These are phyloP conservation scores for Rhodeus uyekii DNA, from an alignment of 2,797 vertebrate genomes.

Conservation along the genomic window DNA sequence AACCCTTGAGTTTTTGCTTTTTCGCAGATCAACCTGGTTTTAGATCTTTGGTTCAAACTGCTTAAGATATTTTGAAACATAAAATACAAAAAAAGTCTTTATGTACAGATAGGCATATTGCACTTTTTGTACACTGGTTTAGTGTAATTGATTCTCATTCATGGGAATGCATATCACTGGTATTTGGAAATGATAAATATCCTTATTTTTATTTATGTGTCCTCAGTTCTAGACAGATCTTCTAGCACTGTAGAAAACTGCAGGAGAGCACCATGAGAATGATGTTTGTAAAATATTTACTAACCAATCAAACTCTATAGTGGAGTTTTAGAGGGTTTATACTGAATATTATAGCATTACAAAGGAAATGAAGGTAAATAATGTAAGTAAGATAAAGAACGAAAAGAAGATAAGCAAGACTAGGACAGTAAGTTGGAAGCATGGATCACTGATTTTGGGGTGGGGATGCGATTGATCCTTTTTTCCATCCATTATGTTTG, in stretches of 20 bases:
- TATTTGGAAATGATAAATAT: slow-evolving; percentile 30
- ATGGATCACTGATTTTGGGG: neutral
- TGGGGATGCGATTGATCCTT: neutral
- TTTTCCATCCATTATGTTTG: neutral
- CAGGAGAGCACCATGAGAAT: neutral
- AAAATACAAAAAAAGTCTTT: slow-evolving; percentile 37
- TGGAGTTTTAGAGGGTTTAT: slow-evolving; percentile 9
- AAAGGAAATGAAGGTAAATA: slow-evolving; percentile 14
- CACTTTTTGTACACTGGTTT: slow-evolving; percentile 47
- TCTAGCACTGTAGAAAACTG: neutral
- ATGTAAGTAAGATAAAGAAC: neutral
- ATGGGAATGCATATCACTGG: slow-evolving; percentile 18
- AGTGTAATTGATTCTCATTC: slow-evolving; percentile 31
- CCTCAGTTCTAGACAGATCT: neutral
- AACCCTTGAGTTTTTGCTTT: slow-evolving; percentile 6
- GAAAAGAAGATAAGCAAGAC: neutral
- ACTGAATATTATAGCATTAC: neutral
- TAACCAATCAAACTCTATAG: neutral
- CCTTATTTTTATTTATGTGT: slow-evolving; percentile 38
- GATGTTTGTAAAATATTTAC: neutral
- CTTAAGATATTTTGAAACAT: slow-evolving; percentile 11
- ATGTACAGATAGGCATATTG: slow-evolving; percentile 46
- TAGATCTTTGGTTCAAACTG: neutral
- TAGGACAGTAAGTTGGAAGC: neutral
- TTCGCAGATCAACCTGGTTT: neutral